Evolutionary conservation across 2,113 vertebrate genomes (phyloP), one percentile per base, ranked within the genome.

Genomic region (Cyphomyrus discorhynchus): DNA sequence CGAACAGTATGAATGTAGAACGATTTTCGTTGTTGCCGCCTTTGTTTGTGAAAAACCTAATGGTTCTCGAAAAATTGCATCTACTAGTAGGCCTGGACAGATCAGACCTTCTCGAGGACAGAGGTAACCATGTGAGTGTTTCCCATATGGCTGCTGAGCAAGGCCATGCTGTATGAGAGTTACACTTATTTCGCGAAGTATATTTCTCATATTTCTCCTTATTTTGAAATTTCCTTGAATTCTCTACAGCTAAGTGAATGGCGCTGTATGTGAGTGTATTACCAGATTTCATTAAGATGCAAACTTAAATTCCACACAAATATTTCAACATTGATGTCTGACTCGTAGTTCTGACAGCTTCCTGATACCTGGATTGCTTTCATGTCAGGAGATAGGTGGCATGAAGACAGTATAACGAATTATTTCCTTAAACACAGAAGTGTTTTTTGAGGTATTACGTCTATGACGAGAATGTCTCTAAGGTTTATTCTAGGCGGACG

Each of bases 381-480:
- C 42, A 85, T 85, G 21, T 24, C 15, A 82, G 77, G 15, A 45
- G 39, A 45, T 21, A 42, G 39, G 2, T 39, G 77, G 15, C 80
- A 46, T 24, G 9, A 45, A 31, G 47, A 24, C 10, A 53, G n/a
- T 35, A 6, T 31, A 52, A 2, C 11, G 10, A 86, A 53, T n/a
- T n/a, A 6, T 52, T 31, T 31, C 5, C 10, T n/a, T 27, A 53
- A 52, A 19, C 85, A 53, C 15, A 80, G 5, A 77, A 31, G 11
- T 89, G 27, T 24, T 53, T 17, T 19, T 21, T 74, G n/a, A 77
- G 62, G 6, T 89, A 2, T 89, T 11, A 49, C 17, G 1, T 15
- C 1, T 24, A 46, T 45, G 24, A 13, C 17, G 24, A 96, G 95
- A 92, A 91, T 97, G 92, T 97, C 86, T 62, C 19, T 88, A 5